Evolutionary conservation across 2,888 invertebrate genomes (phyloP), one percentile per base, ranked within the genome.

Genomic region (Mythimna impura): DNA sequence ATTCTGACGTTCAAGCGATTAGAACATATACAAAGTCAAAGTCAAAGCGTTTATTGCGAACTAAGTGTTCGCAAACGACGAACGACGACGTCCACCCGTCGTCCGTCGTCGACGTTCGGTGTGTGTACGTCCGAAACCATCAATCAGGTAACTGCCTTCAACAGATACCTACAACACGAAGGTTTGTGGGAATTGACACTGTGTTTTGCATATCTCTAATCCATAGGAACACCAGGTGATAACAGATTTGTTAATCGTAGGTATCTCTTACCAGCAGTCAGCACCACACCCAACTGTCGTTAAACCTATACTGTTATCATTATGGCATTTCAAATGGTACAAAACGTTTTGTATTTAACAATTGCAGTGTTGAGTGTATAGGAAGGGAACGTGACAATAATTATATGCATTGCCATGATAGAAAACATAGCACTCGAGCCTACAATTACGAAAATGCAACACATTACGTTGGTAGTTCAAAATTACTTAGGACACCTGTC

Each of bases 301-400:
- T 52, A 67, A 60, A 55, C 40, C 30, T 30, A 30, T 34, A 40
- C 8, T 50, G 57, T 62, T 63, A 66, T 57, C 52, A 57, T 57
- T 54, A 34, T 25, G 36, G 50, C 25, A 54, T 54, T 78, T 43
- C 12, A 60, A 78, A 55, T 43, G n/a, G n/a, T 55, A n/a, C 25
- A 55, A 61, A 74, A 55, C 76, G 60, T 57, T 80, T 67, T 55
- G 54, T 75, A 43, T 75, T 78, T 61, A 75, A 57, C 61, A 54
- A 68, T 55, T 65, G 14, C 68, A 47, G 52, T 69, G 43, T 68
- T 68, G 30, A 65, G n/a, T 40, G 57, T 57, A 61, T 40, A 81
- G 52, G 57, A 78, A 75, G 8, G 66, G 50, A 65, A 68, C 47
- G 54, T 5, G 25, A 22, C 9, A 36, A 40, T 66, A 69, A 80